A percentile compares a stretch with the other conserved stretches of the same genome.
phyloP scores from a whole-genome alignment of 2,113 vertebrate species.

The Oxyruncus cristatus region DNA sequence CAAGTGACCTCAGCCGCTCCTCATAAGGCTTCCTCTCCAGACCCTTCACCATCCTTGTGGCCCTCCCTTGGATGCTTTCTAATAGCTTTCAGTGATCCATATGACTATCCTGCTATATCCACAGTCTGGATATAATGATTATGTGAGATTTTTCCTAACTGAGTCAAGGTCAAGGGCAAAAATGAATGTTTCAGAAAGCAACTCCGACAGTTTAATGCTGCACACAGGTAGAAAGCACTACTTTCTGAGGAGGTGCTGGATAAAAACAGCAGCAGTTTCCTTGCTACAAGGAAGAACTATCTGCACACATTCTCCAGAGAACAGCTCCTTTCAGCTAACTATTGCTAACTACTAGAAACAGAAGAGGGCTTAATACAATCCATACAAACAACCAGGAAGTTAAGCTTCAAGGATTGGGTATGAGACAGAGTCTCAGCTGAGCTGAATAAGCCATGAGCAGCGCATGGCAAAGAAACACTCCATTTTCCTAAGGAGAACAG shows the following conservation, averaged over 20 bases:
- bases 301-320: neutral
- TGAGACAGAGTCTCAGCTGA: neutral
- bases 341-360: neutral
- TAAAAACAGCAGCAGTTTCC: neutral
- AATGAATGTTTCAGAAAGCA: neutral
- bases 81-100: neutral
- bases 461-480: rapidly evolving
- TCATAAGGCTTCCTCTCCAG: neutral
- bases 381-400: neutral
- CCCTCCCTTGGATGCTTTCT: neutral
- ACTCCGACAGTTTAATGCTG: neutral
- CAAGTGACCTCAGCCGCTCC: neutral
- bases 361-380: neutral
- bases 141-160: neutral
- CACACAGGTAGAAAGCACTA: neutral
- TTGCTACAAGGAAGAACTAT: neutral
- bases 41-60: neutral
- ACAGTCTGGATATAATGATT: neutral
- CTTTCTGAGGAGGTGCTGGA: neutral
- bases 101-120: neutral
- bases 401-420: neutral
- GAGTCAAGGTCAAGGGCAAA: neutral
- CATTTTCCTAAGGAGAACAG: neutral
- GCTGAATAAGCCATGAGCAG: neutral
- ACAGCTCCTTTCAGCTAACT: neutral